Conservation (phyloP, 2,888 invertebrate genomes). For the Drosophila nr. perissopoda region DNA sequence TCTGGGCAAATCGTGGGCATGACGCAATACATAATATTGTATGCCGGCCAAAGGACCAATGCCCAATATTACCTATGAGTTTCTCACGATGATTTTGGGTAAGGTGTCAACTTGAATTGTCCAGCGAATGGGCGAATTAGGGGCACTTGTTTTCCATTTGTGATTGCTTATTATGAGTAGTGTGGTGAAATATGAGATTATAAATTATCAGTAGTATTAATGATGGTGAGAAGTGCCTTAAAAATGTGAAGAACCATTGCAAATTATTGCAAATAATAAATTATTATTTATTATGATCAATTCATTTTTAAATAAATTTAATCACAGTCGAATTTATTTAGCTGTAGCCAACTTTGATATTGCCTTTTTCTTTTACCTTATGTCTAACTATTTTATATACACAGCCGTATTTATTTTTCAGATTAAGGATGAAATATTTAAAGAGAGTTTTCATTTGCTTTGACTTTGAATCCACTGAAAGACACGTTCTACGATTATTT, state of each 20-base stretch:
- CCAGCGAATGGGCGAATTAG: constrained; percentile 3
- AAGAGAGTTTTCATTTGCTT: neutral
- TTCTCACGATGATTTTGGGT: constrained; percentile 57
- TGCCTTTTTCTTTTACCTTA: neutral
- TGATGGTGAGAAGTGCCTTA: neutral
- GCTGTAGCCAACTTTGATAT: neutral
- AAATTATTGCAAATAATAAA: neutral
- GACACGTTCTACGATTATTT: constrained; percentile 29
- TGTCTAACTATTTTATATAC: neutral
- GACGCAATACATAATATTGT: constrained; percentile 58
- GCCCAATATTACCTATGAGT: neutral
- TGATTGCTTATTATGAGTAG: neutral
- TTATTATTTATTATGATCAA: neutral
- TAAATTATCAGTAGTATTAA: neutral
- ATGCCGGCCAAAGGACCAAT: neutral
- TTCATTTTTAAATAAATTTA: neutral
- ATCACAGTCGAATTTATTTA: neutral
- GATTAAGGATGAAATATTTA: neutral
- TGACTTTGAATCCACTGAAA: neutral
- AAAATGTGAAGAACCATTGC: neutral
- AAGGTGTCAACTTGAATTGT: constrained; percentile 42
- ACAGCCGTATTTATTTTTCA: neutral
- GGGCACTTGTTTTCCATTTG: constrained; percentile 4
- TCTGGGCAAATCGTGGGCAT: constrained; percentile 55
- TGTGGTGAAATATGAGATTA: neutral